Percentiles rank a stretch among this genome's conserved stretches.
Conservation (phyloP, 2,113 vertebrate species). For the Himantopus leucocephalus region DNA sequence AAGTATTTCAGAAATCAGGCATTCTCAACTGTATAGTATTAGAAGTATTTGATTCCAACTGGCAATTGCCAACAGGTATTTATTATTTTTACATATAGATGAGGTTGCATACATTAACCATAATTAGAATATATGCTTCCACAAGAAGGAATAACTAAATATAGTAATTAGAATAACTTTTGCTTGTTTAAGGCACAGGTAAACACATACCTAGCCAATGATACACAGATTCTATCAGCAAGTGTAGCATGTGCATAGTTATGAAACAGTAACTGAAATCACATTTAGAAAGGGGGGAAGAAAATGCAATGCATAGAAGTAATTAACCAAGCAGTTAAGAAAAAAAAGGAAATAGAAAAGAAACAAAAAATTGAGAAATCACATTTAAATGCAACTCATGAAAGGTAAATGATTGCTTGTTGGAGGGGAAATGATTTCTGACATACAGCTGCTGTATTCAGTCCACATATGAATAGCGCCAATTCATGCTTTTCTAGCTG, state of each 20-base stretch:
- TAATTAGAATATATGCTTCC: not conserved
- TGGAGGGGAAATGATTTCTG: slow-evolving; percentile 4
- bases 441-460: slow-evolving; percentile 7
- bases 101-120: not conserved
- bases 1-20: not conserved
- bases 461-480: not conserved
- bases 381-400: slow-evolving; percentile 6
- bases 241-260: not conserved
- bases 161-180: not conserved
- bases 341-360: not conserved
- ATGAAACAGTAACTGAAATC: not conserved
- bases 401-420: slow-evolving; percentile 1
- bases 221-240: not conserved
- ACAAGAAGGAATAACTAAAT: not conserved
- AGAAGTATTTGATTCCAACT: not conserved
- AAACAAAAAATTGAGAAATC: not conserved
- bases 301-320: not conserved
- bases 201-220: not conserved
- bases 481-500: not conserved
- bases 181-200: not conserved
- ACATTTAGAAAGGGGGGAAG: not conserved
- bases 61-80: not conserved
- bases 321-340: not conserved
- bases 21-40: not conserved
- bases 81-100: not conserved